Percentiles rank a stretch among this genome's conserved stretches.
phyloP scores from a whole-genome alignment of 2,888 invertebrate genomes.

The Peribatodes rhomboidaria region DNA sequence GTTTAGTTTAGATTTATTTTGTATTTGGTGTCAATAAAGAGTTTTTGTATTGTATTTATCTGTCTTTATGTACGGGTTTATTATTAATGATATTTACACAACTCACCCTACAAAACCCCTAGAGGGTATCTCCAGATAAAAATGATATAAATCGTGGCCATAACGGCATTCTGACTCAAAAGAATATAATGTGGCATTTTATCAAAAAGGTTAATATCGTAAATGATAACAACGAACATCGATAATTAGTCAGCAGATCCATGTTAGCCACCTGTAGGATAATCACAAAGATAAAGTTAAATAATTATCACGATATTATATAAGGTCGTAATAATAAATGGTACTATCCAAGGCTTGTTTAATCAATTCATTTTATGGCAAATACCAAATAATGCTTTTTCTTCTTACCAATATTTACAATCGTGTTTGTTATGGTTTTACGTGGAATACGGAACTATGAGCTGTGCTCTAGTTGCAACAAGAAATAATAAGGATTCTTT shows the following conservation, averaged over 20 bases:
- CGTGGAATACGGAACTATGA: too few species aligned
- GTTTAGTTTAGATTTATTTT: too few species aligned
- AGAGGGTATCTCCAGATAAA: constrained; percentile 67
- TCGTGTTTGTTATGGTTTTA: too few species aligned
- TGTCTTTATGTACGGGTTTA: constrained; percentile 27
- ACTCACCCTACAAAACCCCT: constrained; percentile 57
- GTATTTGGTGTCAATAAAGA: too few species aligned
- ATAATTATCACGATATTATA: neutral
- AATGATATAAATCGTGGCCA: constrained; percentile 78
- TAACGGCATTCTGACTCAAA: constrained; percentile 71
- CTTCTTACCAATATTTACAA: too few species aligned
- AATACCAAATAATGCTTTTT: too few species aligned
- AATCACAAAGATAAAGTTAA: neutral
- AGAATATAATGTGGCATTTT: constrained; percentile 46
- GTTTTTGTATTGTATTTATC: too few species aligned
- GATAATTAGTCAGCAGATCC: constrained; percentile 5
- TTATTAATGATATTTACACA: constrained; percentile 33
- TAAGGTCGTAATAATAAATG: neutral
- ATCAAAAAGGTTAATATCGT: constrained; percentile 50
- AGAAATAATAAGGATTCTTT: too few species aligned
- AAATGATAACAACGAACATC: neutral
- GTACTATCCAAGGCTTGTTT: neutral
- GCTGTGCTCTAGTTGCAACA: too few species aligned
- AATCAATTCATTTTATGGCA: too few species aligned
- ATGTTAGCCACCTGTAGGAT: constrained; percentile 23